phyloP scores from a whole-genome alignment of 2,113 vertebrate species.

The Nothobranchius furzeri region DNA sequence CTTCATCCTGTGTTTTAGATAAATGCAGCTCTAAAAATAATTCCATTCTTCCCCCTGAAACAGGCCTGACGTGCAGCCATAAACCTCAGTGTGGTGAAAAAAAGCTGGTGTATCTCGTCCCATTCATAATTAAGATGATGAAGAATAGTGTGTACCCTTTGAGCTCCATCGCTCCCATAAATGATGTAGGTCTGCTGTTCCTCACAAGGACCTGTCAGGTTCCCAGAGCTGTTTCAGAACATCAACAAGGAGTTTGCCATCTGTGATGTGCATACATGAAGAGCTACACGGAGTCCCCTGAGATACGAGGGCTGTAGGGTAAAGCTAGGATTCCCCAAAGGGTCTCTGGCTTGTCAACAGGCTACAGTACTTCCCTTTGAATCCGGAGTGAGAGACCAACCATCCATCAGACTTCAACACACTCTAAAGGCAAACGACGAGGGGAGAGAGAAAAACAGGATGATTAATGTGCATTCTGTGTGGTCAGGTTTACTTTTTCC shows the following conservation, averaged over 20 bases:
- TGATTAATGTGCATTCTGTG: slow-evolving; percentile 74
- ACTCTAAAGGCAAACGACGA: slow-evolving; percentile 31
- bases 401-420: slow-evolving; percentile 75
- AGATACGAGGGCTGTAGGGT: slow-evolving; percentile 36
- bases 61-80: background rate
- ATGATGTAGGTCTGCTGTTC: background rate
- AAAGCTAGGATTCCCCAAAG: slow-evolving; percentile 48
- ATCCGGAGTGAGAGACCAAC: slow-evolving; percentile 46
- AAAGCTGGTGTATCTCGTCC: background rate
- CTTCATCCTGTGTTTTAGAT: no score
- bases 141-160: background rate
- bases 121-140: background rate
- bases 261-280: slow-evolving; percentile 29
- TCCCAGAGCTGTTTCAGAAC: slow-evolving; percentile 8
- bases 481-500: slow-evolving; percentile 47
- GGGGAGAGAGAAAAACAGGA: slow-evolving; percentile 4
- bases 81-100: background rate
- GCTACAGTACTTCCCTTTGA: slow-evolving; percentile 47
- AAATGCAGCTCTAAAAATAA: no score
- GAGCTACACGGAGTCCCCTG: slow-evolving; percentile 18
- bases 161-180: background rate
- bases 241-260: background rate
- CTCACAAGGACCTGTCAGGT: background rate
- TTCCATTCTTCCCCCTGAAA: no score
- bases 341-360: slow-evolving; percentile 49